Percentiles rank a stretch among this genome's conserved stretches.
These are phyloP conservation scores for Chelonia mydas DNA, from an alignment of 2,797 vertebrate genomes.

Conservation along the genomic window DNA sequence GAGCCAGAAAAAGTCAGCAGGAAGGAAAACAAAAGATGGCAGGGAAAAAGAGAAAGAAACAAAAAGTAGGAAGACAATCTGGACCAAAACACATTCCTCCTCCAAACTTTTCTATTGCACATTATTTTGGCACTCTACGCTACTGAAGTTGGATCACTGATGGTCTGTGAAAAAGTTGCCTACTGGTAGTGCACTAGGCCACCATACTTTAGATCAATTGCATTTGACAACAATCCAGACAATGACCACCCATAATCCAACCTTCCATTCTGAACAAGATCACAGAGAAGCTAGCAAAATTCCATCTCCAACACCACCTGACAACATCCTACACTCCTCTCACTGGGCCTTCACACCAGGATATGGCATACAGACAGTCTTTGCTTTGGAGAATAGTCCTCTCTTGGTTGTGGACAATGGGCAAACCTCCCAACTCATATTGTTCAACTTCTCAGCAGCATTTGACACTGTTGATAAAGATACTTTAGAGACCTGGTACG, in stretches of 20 bases:
- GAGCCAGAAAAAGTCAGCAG: not conserved
- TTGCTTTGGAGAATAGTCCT: not conserved
- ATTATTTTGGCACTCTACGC: not conserved
- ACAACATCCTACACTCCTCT: not conserved
- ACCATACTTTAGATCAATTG: not conserved
- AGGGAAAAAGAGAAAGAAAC: slow-evolving; percentile 6
- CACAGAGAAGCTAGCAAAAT: not conserved
- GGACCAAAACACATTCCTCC: not conserved
- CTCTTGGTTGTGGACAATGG: not conserved
- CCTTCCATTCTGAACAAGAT: not conserved
- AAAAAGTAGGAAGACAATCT: not conserved
- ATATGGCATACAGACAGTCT: fast-evolving
- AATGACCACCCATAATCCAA: not conserved
- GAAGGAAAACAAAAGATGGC: not conserved
- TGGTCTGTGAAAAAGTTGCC: not conserved
- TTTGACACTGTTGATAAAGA: not conserved
- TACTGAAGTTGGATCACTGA: not conserved
- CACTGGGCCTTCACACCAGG: not conserved
- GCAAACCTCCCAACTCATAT: not conserved
- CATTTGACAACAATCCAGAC: not conserved
- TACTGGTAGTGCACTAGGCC: not conserved
- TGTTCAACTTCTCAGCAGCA: not conserved
- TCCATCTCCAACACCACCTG: not conserved
- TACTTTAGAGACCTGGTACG: not conserved
- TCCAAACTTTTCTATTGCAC: not conserved